phyloP scores from a whole-genome alignment of 2,797 vertebrate genomes.

The Todus mexicanus region DNA sequence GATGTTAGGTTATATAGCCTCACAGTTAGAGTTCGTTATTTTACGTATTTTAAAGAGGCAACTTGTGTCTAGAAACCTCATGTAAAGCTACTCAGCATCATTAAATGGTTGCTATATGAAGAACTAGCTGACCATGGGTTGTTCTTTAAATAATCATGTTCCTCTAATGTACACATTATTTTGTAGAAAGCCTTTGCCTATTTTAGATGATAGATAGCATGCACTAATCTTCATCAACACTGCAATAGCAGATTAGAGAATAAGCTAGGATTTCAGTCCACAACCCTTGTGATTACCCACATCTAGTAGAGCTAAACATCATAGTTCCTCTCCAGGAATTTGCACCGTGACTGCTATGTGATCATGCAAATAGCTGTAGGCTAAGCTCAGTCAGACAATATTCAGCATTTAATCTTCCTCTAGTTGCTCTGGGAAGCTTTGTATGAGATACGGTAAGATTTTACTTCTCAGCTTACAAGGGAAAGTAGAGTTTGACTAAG shows the following conservation, averaged over 20 bases:
- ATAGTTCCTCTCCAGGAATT: background rate
- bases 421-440: background rate
- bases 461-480: background rate
- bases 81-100: background rate
- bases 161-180: background rate
- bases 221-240: background rate
- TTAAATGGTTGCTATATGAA: background rate
- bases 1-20: background rate
- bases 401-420: constrained; percentile 14
- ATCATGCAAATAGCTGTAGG: constrained; percentile 17
- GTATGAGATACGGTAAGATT: background rate
- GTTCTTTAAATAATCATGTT: background rate
- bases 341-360: background rate
- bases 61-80: background rate
- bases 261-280: background rate
- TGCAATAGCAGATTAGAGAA: background rate
- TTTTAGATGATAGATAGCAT: background rate
- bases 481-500: background rate
- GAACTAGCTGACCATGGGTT: background rate
- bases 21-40: background rate
- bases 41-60: background rate
- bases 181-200: background rate
- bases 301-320: background rate
- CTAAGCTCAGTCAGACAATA: background rate
- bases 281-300: background rate